Percentiles rank a stretch among this genome's conserved stretches.
phyloP scores from a whole-genome alignment of 1,140 invertebrate genomes.

The Melitaea cinxia region DNA sequence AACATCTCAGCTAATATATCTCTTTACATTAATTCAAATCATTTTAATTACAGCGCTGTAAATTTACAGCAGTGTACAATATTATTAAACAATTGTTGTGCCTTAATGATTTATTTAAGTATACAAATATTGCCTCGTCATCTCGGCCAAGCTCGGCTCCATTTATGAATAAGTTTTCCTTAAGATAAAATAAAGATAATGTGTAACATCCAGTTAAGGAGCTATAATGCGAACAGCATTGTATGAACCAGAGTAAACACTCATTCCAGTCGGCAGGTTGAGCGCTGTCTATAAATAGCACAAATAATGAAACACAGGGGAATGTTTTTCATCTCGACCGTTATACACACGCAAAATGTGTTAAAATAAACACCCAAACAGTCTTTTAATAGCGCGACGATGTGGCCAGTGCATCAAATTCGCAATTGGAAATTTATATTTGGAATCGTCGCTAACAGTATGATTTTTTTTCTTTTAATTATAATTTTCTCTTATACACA shows the following conservation, averaged over 20 bases:
- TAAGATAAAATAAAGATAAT: conserved; percentile 23
- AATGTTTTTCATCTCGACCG: conserved; percentile 78
- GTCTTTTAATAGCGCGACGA: conserved; percentile 77
- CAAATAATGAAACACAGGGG: conserved; percentile 80
- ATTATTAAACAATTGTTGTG: not conserved
- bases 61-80: not conserved
- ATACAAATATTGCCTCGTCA: not conserved
- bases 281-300: conserved; percentile 76
- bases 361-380: conserved; percentile 80
- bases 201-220: conserved; percentile 44
- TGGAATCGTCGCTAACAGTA: conserved; percentile 52
- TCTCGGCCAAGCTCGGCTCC: not conserved
- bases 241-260: conserved; percentile 74
- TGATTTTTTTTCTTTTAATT: conserved; percentile 72
- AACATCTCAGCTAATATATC: conserved; percentile 63
- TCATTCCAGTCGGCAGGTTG: conserved; percentile 74
- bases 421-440: conserved; percentile 70
- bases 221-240: conserved; percentile 72
- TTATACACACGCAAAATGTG: conserved; percentile 79
- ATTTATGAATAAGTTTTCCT: not conserved
- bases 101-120: conserved; percentile 4
- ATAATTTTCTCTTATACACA: conserved; percentile 44
- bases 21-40: conserved; percentile 66
- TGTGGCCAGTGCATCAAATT: conserved; percentile 76
- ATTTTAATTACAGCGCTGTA: conserved; percentile 56